These are phyloP conservation scores for Rhinoderma darwinii DNA, from an alignment of 2,113 vertebrate species.

Conservation along the genomic window DNA sequence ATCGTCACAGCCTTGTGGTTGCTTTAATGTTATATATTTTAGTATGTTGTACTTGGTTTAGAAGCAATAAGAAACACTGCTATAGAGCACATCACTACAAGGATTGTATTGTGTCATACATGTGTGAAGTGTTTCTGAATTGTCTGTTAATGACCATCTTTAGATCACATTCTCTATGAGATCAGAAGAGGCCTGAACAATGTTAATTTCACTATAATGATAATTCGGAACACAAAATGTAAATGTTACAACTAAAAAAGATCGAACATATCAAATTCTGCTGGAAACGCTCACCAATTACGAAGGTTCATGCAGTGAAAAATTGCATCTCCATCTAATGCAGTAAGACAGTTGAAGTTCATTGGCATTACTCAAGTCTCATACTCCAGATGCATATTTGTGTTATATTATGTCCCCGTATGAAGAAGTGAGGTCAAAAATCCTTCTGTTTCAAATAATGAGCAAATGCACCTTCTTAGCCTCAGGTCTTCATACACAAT, in stretches of 20 bases:
- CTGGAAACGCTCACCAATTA: neutral
- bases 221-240: neutral
- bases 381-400: constrained; percentile 67
- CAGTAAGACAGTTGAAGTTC: constrained; percentile 58
- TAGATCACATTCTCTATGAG: no score
- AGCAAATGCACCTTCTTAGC: constrained; percentile 98
- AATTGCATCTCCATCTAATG: constrained; percentile 56
- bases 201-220: neutral
- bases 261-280: neutral
- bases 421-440: constrained; percentile 70
- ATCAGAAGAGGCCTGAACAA: no score
- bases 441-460: constrained; percentile 97
- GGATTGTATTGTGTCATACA: no score
- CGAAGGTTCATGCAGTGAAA: neutral
- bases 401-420: constrained; percentile 75
- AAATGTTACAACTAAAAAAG: neutral
- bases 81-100: no score
- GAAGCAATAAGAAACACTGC: no score
- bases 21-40: no score
- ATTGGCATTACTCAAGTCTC: constrained; percentile 63
- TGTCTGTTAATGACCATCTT: no score
- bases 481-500: constrained; percentile 99
- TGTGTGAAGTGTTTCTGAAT: no score
- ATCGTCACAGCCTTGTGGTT: no score
- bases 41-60: no score